Evolutionary conservation across 2,113 vertebrate species (phyloP).

Genomic region (Procavia capensis): DNA sequence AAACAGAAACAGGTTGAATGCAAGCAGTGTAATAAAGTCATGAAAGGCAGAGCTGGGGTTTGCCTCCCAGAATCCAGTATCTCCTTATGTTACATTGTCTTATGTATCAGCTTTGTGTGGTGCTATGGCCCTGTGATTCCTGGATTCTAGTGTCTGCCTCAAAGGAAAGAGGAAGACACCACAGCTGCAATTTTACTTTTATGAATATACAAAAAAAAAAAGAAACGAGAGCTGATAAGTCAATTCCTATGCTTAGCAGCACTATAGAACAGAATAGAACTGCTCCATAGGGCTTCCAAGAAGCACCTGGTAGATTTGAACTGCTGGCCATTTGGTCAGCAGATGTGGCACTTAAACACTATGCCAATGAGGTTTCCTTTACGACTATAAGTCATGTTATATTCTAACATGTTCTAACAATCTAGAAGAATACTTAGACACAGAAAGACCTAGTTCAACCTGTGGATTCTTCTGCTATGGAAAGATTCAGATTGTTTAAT

Average conservation of each 20-base stretch:
- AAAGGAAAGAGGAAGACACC: background rate
- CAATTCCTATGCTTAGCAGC: no score
- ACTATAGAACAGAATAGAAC: no score
- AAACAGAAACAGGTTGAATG: background rate
- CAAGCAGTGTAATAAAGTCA: fast-evolving
- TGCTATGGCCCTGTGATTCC: background rate
- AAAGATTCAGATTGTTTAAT: background rate
- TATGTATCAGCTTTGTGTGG: background rate
- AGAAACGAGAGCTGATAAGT: no score
- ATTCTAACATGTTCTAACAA: background rate
- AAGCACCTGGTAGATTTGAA: no score
- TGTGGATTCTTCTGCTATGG: background rate
- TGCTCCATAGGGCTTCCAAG: no score
- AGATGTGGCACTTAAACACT: no score
- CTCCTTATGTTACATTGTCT: fast-evolving
- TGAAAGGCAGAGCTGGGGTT: background rate
- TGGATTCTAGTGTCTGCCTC: background rate
- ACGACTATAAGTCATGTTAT: background rate
- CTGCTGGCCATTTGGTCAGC: no score
- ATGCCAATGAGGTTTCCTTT: no score
- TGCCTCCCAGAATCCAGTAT: fast-evolving
- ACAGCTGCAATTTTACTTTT: background rate
- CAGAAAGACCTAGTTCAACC: background rate
- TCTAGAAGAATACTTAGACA: background rate
- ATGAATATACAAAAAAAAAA: no score